Conservation (phyloP, 2,888 invertebrate species). For the Pandemis corylana region DNA sequence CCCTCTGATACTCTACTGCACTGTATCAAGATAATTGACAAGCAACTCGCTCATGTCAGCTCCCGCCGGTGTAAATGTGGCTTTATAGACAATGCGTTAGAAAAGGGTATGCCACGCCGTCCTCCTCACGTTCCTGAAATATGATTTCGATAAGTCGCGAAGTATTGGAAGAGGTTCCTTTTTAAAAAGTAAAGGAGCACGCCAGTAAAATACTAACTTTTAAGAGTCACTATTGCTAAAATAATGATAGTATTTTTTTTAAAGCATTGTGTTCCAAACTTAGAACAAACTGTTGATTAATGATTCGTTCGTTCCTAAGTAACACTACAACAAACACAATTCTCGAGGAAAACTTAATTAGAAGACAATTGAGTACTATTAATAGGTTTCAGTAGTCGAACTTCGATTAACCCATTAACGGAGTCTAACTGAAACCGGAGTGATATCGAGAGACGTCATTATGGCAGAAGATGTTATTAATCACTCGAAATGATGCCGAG, state of each 20-base stretch:
- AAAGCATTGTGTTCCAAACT: not conserved
- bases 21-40: conserved; percentile 41
- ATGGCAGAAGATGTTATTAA: conserved; percentile 79
- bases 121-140: conserved; percentile 79
- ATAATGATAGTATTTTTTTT: not conserved
- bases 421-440: conserved; percentile 48
- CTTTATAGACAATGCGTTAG: conserved; percentile 71
- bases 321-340: conserved; percentile 27
- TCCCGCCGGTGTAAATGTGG: conserved; percentile 57
- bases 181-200: conserved; percentile 64
- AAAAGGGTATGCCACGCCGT: conserved; percentile 78
- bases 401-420: conserved; percentile 63
- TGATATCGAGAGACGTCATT: conserved; percentile 70
- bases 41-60: conserved; percentile 37
- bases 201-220: not conserved
- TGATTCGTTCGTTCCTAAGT: conserved; percentile 23
- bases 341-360: conserved; percentile 6
- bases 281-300: conserved; percentile 7
- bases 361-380: conserved; percentile 47
- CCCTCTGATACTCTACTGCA: conserved; percentile 33
- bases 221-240: not conserved
- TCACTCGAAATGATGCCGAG: conserved; percentile 76
- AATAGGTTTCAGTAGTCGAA: conserved; percentile 52
- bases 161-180: conserved; percentile 77
- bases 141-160: conserved; percentile 83